Evolutionary conservation across 1,140 invertebrate genomes (phyloP).

Genomic region (Littorina saxatilis): DNA sequence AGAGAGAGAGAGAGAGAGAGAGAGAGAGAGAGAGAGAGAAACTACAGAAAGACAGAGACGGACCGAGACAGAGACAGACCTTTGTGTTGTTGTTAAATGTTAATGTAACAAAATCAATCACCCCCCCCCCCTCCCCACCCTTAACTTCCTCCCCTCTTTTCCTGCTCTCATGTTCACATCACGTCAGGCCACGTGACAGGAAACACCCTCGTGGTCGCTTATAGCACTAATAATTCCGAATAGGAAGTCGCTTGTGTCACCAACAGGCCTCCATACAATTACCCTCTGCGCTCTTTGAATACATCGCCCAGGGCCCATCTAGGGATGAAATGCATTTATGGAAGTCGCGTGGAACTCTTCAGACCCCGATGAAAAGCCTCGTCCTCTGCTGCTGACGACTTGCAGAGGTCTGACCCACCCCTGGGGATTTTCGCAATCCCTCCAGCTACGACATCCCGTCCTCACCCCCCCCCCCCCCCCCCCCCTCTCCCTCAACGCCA

Average conservation of each 20-base stretch:
- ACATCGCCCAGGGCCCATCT: neutral
- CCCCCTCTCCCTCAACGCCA: neutral
- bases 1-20: neutral
- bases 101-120: too few species aligned
- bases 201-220: neutral
- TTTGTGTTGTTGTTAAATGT: neutral
- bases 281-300: constrained; percentile 10
- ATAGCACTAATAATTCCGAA: constrained; percentile 22
- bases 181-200: neutral
- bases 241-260: constrained; percentile 10
- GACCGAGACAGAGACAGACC: neutral
- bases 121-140: too few species aligned
- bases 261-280: constrained; percentile 5
- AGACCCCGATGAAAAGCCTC: too few species aligned
- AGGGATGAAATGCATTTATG: neutral
- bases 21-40: too few species aligned
- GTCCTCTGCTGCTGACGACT: neutral
- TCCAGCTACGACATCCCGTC: too few species aligned
- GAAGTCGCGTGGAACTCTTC: neutral
- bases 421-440: neutral
- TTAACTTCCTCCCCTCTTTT: too few species aligned
- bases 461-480: neutral
- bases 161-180: too few species aligned
- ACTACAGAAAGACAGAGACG: neutral
- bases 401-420: neutral